Base-by-base conservation (phyloP, 1,140 invertebrate genomes). In the Atopsyche davidsoni region DNA sequence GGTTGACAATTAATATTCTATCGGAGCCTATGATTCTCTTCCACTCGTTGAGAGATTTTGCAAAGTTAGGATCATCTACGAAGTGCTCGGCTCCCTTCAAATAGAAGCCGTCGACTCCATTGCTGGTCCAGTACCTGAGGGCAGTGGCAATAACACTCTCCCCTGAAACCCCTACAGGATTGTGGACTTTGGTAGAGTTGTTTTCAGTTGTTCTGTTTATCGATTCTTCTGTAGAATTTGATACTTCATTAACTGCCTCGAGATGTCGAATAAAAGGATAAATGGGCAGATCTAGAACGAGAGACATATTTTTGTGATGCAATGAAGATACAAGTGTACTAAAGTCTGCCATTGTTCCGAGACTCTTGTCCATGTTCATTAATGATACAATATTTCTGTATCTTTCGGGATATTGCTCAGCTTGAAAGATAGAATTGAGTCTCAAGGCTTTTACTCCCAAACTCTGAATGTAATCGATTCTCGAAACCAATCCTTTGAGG, bases 101-200 rank as follows among this genome's bases (percentile, higher is more conserved):
- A 66, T 89, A 89, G 64, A 91, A 88, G 0, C 89, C 87, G 67
- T 89, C 82, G 0, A 90, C 82, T 1, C 80, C 80, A 45, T 77
- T 68, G 2, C 69, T 55, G 1, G 75, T 48, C 87, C 87, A 91
- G 64, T 76, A 79, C 9, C 67, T 65, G 7, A 89, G 68, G 0
- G 81, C 79, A 31, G 67, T 59, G 40, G 76, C 75, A 2, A 81
- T 70, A 43, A 57, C 55, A 42, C 59, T 57, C 25, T 55, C 62
- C 49, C 55, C 52, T 38, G 57, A 28, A 32, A 60, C 59, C 28
- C 64, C 60, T 50, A 63, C 63, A 19, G 16, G 14, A 59, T 51
- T 22, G 64, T 43, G 19, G 62, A 48, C 24, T 61, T 41, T 49
- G 25, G 58, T 46, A 35, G 63, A 28, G 49, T 63, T 66, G 38